Base-by-base conservation (phyloP, 2,888 invertebrate species). In the Alloplasta piceator region DNA sequence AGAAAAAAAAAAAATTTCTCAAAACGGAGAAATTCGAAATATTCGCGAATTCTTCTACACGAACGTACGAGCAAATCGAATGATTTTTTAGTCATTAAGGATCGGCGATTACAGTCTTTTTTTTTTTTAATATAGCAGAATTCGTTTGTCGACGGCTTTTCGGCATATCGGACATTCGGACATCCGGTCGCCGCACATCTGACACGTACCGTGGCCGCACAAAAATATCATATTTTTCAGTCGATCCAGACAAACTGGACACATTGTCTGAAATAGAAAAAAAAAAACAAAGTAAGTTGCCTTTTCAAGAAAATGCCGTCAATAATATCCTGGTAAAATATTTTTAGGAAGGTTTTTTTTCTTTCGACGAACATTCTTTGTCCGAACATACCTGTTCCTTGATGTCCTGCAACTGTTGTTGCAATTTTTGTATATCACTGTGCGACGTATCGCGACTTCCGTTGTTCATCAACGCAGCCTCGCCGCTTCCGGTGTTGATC, bases 221-320 rank as follows among this genome's bases (percentile, higher is more conserved):
- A 98, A 94, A 94, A 98, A 99, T 87, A 98, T 98, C 98, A 99
- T 98, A 93, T 99, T 99, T 94, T 98, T 99, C 89, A 98, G 94
- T 43, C 98, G 96, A 93, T 99, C 99, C 94, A 99, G 94, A 93
- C 99, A 99, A 83, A 99, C 98, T 4, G 99, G 99, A 90, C 99
- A 99, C 97, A 98, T 98, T 1, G 98, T 99, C 98, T 99, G 95
- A 4, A 94, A 94, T 84, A 83, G 82, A 81, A 83, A 56, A 81
- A 83, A 56, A 67, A 78, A 58, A 68, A 52, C 5, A n/a, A 52
- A 12, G 26, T 26, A 26, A 26, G n/a, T n/a, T n/a, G n/a, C n/a
- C n/a, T n/a, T n/a, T n/a, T n/a, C n/a, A n/a, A n/a, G n/a, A n/a
- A n/a, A n/a, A n/a, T n/a, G n/a, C n/a, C n/a, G n/a, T n/a, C n/a